Evolutionary conservation across 2,888 invertebrate species (phyloP), one percentile per base, ranked within the genome.

Genomic region (Subacronicta megacephala): DNA sequence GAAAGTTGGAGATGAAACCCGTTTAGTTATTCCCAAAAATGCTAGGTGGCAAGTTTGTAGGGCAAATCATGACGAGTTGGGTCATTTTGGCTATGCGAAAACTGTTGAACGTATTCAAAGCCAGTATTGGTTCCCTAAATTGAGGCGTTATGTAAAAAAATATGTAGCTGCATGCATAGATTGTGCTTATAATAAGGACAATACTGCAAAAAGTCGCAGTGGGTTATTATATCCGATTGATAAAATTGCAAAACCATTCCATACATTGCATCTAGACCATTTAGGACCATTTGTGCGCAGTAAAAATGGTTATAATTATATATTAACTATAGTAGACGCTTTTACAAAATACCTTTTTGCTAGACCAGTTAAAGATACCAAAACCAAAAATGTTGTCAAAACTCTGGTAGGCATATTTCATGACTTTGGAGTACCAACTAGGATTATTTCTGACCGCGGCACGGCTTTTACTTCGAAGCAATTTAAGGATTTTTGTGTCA

Each of bases 11-110:
- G 41, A 46, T 2, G 23, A 42, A 7, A 7, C 29, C 0, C 18
- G 41, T n/a, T 38, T 50, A 20, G 57, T 58, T 5, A 26, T 52
- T 9, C 58, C 54, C 12, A 12, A 16, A 3, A 15, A 10, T 20
- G 47, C 54, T 7, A 16, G 54, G 4, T 54, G 41, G 41, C 54
- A 45, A 37, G n/a, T 54, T 3, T 54, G 54, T 16, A 13, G 13
- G 1, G 7, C 26, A 1, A 52, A 52, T 16, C 59, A 59, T 31
- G 59, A 59, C 29, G 53, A 59, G 1, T 18, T 43, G 2, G 59
- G 59, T 12, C 59, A 59, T 20, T 42, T 41, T 7, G 59, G 52
- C 4, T 12, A 18, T 18, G 13, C 46, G 0, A 59, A 59, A n/a
- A 59, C 53, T 0, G 2, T 44, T 1, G 47, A 53, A 6, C 31